A percentile compares a stretch with the other conserved stretches of the same genome.
Conservation (phyloP, 2,888 invertebrate genomes). For the Alsophila aescularia region DNA sequence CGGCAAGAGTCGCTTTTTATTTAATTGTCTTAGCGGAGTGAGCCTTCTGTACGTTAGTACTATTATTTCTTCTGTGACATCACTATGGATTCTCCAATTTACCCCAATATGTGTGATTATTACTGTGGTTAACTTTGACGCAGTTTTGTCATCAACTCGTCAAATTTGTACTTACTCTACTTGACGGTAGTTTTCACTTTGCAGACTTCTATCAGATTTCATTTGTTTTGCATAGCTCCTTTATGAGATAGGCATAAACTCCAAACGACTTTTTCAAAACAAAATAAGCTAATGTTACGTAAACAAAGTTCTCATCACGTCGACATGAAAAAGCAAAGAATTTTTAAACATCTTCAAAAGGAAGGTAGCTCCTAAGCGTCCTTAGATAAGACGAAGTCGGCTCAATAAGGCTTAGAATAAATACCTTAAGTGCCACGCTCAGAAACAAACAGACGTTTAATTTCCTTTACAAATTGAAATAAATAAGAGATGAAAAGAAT, state of each 20-base stretch:
- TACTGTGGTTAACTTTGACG: too few species aligned
- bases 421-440: slow-evolving; percentile 56
- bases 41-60: too few species aligned
- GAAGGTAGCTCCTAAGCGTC: slow-evolving; percentile 48
- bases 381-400: slow-evolving; percentile 49
- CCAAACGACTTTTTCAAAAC: slow-evolving; percentile 9
- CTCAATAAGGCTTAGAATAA: slow-evolving; percentile 59
- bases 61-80: too few species aligned
- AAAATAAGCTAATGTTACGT: slow-evolving; percentile 17
- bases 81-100: too few species aligned
- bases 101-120: too few species aligned
- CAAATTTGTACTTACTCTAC: too few species aligned
- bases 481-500: slow-evolving; percentile 36
- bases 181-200: too few species aligned
- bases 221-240: too few species aligned
- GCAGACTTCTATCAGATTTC: too few species aligned
- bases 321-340: slow-evolving; percentile 33
- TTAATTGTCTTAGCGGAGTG: too few species aligned
- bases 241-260: neutral
- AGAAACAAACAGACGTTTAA: slow-evolving; percentile 59
- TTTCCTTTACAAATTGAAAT: slow-evolving; percentile 64
- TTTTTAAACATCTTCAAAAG: slow-evolving; percentile 44
- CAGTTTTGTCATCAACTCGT: too few species aligned
- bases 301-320: slow-evolving; percentile 39
- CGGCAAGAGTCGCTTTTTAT: too few species aligned